Evolutionary conservation across 1,140 invertebrate species (phyloP).

Genomic region (Lepeophtheirus salmonis): DNA sequence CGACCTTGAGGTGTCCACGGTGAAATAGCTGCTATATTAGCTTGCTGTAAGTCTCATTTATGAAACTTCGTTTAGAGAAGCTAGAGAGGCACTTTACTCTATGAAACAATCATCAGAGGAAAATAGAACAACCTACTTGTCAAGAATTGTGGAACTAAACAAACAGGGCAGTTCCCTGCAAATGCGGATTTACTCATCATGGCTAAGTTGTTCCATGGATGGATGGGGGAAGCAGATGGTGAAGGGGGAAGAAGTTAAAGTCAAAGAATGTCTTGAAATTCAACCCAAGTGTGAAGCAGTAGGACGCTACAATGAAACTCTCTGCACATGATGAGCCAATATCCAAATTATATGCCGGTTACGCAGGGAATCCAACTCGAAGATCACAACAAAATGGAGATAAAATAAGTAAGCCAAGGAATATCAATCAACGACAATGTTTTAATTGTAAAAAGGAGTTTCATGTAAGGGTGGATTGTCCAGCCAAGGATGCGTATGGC

Average conservation of each 20-base stretch:
- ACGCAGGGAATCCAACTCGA: not conserved
- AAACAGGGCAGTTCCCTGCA: not conserved
- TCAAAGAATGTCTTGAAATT: not conserved
- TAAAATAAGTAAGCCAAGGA: not conserved
- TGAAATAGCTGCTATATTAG: too few species aligned
- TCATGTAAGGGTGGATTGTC: not conserved
- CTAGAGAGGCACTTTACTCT: too few species aligned
- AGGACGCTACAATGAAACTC: not conserved
- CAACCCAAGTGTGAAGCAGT: not conserved
- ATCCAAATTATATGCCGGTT: not conserved
- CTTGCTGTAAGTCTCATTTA: too few species aligned
- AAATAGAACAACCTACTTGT: not conserved
- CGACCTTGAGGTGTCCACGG: too few species aligned
- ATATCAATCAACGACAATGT: too few species aligned
- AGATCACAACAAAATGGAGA: not conserved
- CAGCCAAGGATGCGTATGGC: not conserved
- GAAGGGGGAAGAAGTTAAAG: not conserved
- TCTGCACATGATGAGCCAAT: not conserved
- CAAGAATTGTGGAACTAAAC: not conserved
- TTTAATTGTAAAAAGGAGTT: not conserved
- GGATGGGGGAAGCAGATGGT: not conserved
- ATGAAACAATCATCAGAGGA: too few species aligned
- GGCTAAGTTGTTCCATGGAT: not conserved
- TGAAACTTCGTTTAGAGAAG: too few species aligned
- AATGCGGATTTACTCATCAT: not conserved